A percentile compares a stretch with the other conserved stretches of the same genome.
Conservation (phyloP, 1,140 invertebrate species). For the Copidosoma floridanum region DNA sequence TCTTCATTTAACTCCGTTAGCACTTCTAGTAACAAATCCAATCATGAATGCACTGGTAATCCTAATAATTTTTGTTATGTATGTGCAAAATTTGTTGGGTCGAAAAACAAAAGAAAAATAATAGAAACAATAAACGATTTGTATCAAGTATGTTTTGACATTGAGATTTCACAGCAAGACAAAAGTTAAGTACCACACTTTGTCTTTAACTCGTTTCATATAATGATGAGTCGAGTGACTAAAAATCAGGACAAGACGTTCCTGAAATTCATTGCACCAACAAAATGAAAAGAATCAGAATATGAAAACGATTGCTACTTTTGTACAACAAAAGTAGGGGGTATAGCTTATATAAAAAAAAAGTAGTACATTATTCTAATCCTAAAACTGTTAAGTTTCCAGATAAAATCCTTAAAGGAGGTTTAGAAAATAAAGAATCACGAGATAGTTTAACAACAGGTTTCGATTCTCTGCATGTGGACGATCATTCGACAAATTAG, state of each 20-base stretch:
- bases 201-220: neutral
- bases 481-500: too few species aligned
- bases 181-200: neutral
- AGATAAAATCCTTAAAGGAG: neutral
- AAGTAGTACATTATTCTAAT: neutral
- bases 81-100: neutral
- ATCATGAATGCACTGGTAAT: constrained; percentile 3
- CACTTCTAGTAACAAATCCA: neutral
- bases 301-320: too few species aligned
- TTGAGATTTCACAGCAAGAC: neutral
- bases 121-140: neutral
- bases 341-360: neutral
- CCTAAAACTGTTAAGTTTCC: neutral
- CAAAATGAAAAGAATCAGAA: neutral
- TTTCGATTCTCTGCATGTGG: too few species aligned
- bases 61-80: neutral
- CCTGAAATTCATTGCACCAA: neutral
- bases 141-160: neutral
- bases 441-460: too few species aligned
- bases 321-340: neutral
- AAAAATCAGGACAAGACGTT: neutral
- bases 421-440: neutral
- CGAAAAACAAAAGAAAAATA: neutral
- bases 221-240: neutral
- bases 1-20: neutral